These are phyloP conservation scores for Spilosoma lubricipeda DNA, from an alignment of 2,888 invertebrate species.

Conservation along the genomic window DNA sequence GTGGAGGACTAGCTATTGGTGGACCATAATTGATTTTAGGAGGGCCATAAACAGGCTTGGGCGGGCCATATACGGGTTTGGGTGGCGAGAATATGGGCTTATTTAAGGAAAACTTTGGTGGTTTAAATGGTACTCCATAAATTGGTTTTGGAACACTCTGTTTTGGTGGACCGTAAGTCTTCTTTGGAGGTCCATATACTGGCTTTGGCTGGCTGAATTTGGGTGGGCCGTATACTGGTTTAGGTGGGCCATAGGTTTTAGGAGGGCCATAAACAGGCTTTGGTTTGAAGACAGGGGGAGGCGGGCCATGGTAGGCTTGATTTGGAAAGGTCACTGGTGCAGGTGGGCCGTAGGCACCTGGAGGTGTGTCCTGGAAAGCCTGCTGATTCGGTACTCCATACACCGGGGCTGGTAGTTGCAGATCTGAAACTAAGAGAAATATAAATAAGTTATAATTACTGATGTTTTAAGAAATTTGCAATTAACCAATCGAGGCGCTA, in stretches of 20 bases:
- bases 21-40: slow-evolving; percentile 38
- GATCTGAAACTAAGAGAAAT: slow-evolving; percentile 70
- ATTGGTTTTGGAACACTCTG: slow-evolving; percentile 62
- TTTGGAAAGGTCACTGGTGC: slow-evolving; percentile 76
- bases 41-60: slow-evolving; percentile 41
- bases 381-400: slow-evolving; percentile 86
- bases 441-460: background rate
- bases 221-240: slow-evolving; percentile 70
- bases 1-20: slow-evolving; percentile 23
- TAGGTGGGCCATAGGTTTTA: slow-evolving; percentile 65
- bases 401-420: slow-evolving; percentile 82
- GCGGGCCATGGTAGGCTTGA: slow-evolving; percentile 82
- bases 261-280: slow-evolving; percentile 71
- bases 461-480: background rate
- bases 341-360: slow-evolving; percentile 83
- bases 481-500: background rate
- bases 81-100: slow-evolving; percentile 52
- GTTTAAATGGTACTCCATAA: slow-evolving; percentile 72
- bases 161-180: slow-evolving; percentile 68
- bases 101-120: slow-evolving; percentile 65
- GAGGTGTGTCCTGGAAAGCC: slow-evolving; percentile 66
- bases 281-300: slow-evolving; percentile 75
- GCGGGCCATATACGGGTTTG: slow-evolving; percentile 43
- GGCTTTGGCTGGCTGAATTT: slow-evolving; percentile 74
- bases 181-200: slow-evolving; percentile 73